These are phyloP conservation scores for Vanessa cardui DNA, from an alignment of 2,888 invertebrate genomes.

Conservation along the genomic window DNA sequence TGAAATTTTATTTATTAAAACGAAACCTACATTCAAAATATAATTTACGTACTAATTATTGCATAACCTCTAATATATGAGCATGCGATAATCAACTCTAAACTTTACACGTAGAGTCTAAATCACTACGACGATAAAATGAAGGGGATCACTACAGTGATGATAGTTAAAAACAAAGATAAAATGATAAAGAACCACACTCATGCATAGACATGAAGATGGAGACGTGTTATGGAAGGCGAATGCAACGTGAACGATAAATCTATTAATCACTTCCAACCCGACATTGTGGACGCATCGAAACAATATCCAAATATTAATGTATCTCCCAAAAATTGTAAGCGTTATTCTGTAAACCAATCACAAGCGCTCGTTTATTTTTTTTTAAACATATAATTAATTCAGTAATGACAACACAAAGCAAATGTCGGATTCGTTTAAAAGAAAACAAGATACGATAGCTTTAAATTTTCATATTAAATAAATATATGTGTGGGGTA, in stretches of 20 bases:
- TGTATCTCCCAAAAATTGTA: conserved; percentile 52
- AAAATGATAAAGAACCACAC: conserved; percentile 71
- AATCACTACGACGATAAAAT: conserved; percentile 32
- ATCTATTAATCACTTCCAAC: conserved; percentile 61
- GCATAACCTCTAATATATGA: conserved; percentile 6
- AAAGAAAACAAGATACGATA: conserved; percentile 40
- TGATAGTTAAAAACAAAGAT: conserved; percentile 40
- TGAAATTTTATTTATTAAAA: neutral
- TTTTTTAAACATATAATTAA: conserved; percentile 18
- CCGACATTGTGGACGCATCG: conserved; percentile 69
- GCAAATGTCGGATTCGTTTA: conserved; percentile 76
- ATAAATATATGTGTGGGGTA: conserved; percentile 21
- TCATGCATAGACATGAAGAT: conserved; percentile 76
- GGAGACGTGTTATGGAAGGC: conserved; percentile 32
- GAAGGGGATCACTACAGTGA: conserved; percentile 49
- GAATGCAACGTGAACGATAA: conserved; percentile 52
- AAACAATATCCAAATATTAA: conserved; percentile 20
- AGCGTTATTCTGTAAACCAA: conserved; percentile 79
- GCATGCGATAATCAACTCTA: conserved; percentile 30
- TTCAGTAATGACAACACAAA: conserved; percentile 75
- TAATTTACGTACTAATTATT: conserved; percentile 19
- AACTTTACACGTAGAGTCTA: conserved; percentile 21
- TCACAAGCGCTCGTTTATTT: conserved; percentile 70
- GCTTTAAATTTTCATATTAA: conserved; percentile 5
- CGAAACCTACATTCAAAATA: neutral